These are phyloP conservation scores for Amphiprion clarkii DNA, from an alignment of 2,797 vertebrate genomes.

Conservation along the genomic window DNA sequence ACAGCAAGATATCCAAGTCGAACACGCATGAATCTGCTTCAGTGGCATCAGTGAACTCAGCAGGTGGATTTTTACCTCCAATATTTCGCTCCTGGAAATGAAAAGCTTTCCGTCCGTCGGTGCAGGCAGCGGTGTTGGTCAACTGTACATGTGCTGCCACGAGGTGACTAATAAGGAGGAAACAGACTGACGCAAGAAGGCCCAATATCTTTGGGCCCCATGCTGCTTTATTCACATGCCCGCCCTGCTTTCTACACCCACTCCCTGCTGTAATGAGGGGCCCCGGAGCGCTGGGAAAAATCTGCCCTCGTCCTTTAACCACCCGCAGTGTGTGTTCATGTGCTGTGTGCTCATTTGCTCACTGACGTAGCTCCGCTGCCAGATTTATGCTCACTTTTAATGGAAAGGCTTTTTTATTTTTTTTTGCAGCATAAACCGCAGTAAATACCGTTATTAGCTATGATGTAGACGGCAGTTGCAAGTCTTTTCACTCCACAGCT, in stretches of 20 bases:
- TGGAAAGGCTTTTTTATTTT: conserved; percentile 24
- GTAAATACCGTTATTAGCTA: conserved; percentile 1
- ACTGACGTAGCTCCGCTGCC: conserved; percentile 31
- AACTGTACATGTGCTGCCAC: conserved; percentile 43
- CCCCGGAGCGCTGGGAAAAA: conserved; percentile 54
- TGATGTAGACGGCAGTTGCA: not conserved
- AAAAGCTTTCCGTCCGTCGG: conserved; percentile 10
- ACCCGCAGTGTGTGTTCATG: conserved; percentile 57
- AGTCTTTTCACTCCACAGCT: not conserved
- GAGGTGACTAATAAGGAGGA: conserved; percentile 69
- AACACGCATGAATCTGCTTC: not conserved
- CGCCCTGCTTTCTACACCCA: conserved; percentile 60
- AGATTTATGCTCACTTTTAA: conserved; percentile 49
- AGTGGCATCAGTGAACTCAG: conserved; percentile 12
- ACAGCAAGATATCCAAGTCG: not conserved
- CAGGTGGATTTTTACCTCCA: not conserved
- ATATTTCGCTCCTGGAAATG: not conserved
- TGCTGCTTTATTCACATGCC: conserved; percentile 61
- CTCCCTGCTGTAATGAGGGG: conserved; percentile 75
- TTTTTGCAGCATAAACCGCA: conserved; percentile 22
- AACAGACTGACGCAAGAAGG: conserved; percentile 62
- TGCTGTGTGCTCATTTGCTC: conserved; percentile 60
- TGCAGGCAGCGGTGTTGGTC: conserved; percentile 30
- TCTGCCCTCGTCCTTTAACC: conserved; percentile 51
- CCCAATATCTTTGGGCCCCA: conserved; percentile 54